phyloP scores from a whole-genome alignment of 2,888 invertebrate genomes.

The Athrips mouffetella region DNA sequence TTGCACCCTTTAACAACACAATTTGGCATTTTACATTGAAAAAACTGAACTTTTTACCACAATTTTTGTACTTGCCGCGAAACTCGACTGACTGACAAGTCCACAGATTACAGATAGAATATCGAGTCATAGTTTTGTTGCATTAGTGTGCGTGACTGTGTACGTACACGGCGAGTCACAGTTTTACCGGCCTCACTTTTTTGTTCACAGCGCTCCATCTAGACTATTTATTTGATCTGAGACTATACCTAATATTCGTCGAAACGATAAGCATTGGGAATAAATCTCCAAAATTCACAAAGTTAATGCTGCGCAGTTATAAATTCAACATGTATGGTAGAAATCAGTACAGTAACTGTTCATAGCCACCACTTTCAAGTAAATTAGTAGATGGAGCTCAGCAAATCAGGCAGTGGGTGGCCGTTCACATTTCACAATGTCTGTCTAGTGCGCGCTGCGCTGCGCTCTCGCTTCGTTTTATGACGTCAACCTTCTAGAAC shows the following conservation, averaged over 20 bases:
- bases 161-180: no score
- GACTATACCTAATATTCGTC: slow-evolving; percentile 75
- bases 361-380: slow-evolving; percentile 72
- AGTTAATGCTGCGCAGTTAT: slow-evolving; percentile 57
- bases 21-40: no score
- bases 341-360: slow-evolving; percentile 70
- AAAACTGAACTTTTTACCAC: no score
- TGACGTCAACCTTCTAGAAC: slow-evolving; percentile 77
- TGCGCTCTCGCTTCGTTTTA: slow-evolving; percentile 51
- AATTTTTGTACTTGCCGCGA: no score
- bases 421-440: slow-evolving; percentile 78
- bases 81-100: no score
- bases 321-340: slow-evolving; percentile 69
- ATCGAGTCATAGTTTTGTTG: no score
- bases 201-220: no score
- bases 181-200: no score
- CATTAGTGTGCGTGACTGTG: no score
- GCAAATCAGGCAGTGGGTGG: slow-evolving; percentile 69
- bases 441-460: slow-evolving; percentile 60
- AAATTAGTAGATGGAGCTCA: slow-evolving; percentile 62
- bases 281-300: slow-evolving; percentile 66
- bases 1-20: no score
- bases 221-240: no score
- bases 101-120: no score
- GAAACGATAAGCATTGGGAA: slow-evolving; percentile 71